phyloP scores from a whole-genome alignment of 2,797 vertebrate genomes.

The Mormyrops boulengeri region DNA sequence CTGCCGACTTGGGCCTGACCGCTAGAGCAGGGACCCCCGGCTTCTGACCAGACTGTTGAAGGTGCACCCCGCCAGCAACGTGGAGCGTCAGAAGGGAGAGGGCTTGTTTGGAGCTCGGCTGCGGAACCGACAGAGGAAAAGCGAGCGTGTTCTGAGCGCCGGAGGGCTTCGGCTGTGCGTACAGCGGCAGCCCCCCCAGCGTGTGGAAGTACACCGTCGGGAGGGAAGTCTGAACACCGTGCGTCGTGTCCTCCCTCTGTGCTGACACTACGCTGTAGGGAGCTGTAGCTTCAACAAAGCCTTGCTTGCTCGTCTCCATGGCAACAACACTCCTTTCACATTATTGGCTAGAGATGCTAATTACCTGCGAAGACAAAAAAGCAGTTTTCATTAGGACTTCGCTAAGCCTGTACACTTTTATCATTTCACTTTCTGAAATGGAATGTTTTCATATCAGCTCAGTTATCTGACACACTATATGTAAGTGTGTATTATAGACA shows the following conservation, averaged over 20 bases:
- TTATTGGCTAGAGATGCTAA: constrained; percentile 53
- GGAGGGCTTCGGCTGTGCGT: constrained; percentile 52
- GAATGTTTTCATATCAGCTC: constrained; percentile 24
- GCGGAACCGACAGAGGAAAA: constrained; percentile 50
- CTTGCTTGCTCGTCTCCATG: constrained; percentile 73
- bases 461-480: constrained; percentile 13
- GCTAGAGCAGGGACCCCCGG: constrained; percentile 39
- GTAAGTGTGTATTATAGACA: not conserved
- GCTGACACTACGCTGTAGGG: constrained; percentile 49
- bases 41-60: constrained; percentile 54
- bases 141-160: constrained; percentile 50
- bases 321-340: constrained; percentile 65
- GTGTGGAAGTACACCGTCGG: constrained; percentile 76
- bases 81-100: constrained; percentile 73
- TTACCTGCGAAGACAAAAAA: constrained; percentile 62
- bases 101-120: constrained; percentile 59
- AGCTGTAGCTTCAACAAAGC: constrained; percentile 53
- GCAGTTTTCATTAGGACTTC: constrained; percentile 54
- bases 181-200: constrained; percentile 60
- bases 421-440: constrained; percentile 31
- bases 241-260: constrained; percentile 58
- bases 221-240: constrained; percentile 53
- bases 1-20: constrained; percentile 65
- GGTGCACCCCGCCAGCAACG: constrained; percentile 68
- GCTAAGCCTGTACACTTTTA: constrained; percentile 32